Evolutionary conservation across 2,888 invertebrate species (phyloP).

Genomic region (Stomorhina lunata): DNA sequence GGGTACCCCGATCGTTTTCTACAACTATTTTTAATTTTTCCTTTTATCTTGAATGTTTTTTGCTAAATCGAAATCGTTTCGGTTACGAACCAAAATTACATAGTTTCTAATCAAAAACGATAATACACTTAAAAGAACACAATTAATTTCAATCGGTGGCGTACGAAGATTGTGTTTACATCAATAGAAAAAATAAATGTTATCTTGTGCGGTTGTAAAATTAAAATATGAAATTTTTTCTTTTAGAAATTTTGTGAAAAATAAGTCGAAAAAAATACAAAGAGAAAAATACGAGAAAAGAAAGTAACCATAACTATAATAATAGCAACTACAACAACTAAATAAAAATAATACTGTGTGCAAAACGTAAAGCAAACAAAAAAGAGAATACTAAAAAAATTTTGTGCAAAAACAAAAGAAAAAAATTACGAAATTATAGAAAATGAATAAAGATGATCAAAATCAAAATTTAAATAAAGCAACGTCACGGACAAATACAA

Average conservation of each 20-base stretch:
- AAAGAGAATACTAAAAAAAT: slow-evolving; percentile 62
- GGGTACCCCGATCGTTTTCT: too few relatives aligned
- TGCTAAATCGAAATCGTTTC: too few relatives aligned
- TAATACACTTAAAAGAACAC: too few relatives aligned
- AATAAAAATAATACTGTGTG: slow-evolving; percentile 6
- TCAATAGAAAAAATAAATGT: background rate
- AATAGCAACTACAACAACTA: slow-evolving; percentile 18
- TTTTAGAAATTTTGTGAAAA: slow-evolving; percentile 47
- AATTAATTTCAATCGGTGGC: too few relatives aligned
- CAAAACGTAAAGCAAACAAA: slow-evolving; percentile 55
- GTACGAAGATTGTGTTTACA: background rate
- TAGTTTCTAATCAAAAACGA: too few relatives aligned
- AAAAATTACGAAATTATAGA: slow-evolving; percentile 48
- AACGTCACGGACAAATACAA: slow-evolving; percentile 70
- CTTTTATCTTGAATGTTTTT: too few relatives aligned
- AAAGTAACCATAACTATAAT: slow-evolving; percentile 12
- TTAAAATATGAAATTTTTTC: slow-evolving; percentile 33
- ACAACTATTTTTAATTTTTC: too few relatives aligned
- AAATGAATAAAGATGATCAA: slow-evolving; percentile 78
- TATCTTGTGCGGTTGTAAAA: slow-evolving; percentile 51
- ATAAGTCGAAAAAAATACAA: slow-evolving; percentile 44
- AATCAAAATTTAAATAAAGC: slow-evolving; percentile 77
- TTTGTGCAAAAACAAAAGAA: slow-evolving; percentile 67
- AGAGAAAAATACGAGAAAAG: slow-evolving; percentile 17
- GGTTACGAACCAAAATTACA: too few relatives aligned